Evolutionary conservation across 1,140 invertebrate species (phyloP).

Genomic region (Laodelphax striatellus): DNA sequence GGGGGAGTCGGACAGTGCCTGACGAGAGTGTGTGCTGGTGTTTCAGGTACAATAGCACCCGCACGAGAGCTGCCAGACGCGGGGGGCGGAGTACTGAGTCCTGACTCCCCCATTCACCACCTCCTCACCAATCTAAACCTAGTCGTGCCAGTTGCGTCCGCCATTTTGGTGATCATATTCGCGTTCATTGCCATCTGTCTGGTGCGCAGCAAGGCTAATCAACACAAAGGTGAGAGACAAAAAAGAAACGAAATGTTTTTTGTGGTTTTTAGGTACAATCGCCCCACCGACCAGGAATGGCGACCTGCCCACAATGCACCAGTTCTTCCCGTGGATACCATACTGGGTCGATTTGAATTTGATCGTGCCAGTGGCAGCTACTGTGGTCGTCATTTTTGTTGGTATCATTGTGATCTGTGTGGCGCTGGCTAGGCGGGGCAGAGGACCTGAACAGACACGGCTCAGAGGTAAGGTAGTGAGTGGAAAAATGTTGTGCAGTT

Average conservation of each 20-base stretch:
- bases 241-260: constrained; percentile 20
- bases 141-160: constrained; percentile 85
- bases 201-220: constrained; percentile 64
- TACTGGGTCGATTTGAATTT: constrained; percentile 78
- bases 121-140: constrained; percentile 81
- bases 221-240: constrained; percentile 61
- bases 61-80: constrained; percentile 70
- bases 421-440: constrained; percentile 61
- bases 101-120: constrained; percentile 69
- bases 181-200: constrained; percentile 85
- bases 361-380: constrained; percentile 70
- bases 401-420: constrained; percentile 82
- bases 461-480: constrained; percentile 49
- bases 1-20: neutral
- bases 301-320: constrained; percentile 36
- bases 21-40: constrained; percentile 12
- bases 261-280: constrained; percentile 50
- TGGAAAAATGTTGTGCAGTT: too few relatives aligned
- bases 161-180: constrained; percentile 80
- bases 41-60: constrained; percentile 89
- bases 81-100: constrained; percentile 31
- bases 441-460: constrained; percentile 59
- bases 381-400: constrained; percentile 74
- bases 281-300: constrained; percentile 56
- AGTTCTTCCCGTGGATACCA: constrained; percentile 66